Base-by-base conservation (phyloP, 2,888 invertebrate species). In the Geophilus truncorum region DNA sequence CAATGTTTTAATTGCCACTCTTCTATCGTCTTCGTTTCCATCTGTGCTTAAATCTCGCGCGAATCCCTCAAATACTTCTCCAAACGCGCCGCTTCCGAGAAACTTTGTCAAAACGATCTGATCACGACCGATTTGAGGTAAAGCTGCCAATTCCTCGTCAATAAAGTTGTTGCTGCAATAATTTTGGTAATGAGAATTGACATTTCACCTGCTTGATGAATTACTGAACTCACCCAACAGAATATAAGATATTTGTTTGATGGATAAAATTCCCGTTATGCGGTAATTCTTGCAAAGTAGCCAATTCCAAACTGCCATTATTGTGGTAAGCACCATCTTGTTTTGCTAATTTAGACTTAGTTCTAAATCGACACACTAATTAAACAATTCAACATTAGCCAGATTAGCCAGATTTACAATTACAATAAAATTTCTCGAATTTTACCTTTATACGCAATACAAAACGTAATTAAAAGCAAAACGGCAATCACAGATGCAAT, bases 1-100 rank as follows among this genome's bases (percentile, higher is more conserved):
- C 79, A 98, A 89, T 0, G 96, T 97, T 93, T 97, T 97, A 40
- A 97, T 93, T 12, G 97, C 97, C n/a, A 97, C 96, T 85, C 92
- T 92, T 0, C 83, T 78, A 81, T 83, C 21, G 91, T 92, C 81
- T 91, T 91, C 30, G 85, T 84, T 85, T 25, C 89, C 89, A 40
- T 88, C 89, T 79, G 90, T 90, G 0, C 86, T 85, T 70, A 93
- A 88, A 83, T 92, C 91, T 83, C 91, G 90, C 0, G 95, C 94
- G 82, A 93, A 90, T 0, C 98, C 98, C 88, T 97, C 96, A 86
- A 94, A 97, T 0, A 98, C 98, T 88, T 98, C 97, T 0, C 98
- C 98, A 85, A 98, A 99, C 0, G 97, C 97, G 0, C 98, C 98
- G 81, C 95, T 94, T 0, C 98, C 98, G 80, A 99, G 89, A 86